Percentiles rank a stretch among this genome's conserved stretches.
These are phyloP conservation scores for Euglossa dilemma DNA, from an alignment of 1,140 invertebrate genomes.

Conservation along the genomic window DNA sequence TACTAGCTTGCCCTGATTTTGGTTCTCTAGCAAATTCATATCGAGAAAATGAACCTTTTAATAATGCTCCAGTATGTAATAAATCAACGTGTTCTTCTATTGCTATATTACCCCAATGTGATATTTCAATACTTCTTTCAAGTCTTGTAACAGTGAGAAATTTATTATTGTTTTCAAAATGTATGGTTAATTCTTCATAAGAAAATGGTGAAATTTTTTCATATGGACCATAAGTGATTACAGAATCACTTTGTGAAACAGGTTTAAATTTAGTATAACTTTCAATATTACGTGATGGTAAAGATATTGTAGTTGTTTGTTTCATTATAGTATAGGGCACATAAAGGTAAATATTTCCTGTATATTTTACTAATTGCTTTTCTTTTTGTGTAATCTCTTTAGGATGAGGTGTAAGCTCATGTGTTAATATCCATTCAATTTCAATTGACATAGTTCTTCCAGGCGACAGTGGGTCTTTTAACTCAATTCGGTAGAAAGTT, in stretches of 20 bases:
- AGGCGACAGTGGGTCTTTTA: conserved; percentile 85
- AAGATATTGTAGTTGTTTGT: conserved; percentile 91
- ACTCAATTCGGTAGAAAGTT: conserved; percentile 85
- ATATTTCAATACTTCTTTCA: conserved; percentile 95
- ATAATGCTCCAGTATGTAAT: conserved; percentile 93
- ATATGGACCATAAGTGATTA: conserved; percentile 94
- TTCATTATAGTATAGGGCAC: conserved; percentile 90
- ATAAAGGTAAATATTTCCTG: conserved; percentile 92
- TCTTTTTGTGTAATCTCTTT: conserved; percentile 94
- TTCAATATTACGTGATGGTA: conserved; percentile 91
- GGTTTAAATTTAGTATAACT: conserved; percentile 94
- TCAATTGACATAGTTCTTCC: conserved; percentile 85
- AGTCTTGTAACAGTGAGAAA: conserved; percentile 95
- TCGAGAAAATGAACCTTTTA: conserved; percentile 97
- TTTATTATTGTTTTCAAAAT: conserved; percentile 98
- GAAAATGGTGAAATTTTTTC: conserved; percentile 86
- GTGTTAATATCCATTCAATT: conserved; percentile 90
- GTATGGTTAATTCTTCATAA: conserved; percentile 88
- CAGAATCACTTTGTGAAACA: conserved; percentile 89
- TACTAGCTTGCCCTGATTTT: conserved; percentile 91
- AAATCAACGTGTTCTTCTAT: conserved; percentile 97
- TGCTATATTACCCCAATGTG: conserved; percentile 99
- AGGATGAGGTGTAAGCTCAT: conserved; percentile 92
- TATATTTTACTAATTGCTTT: conserved; percentile 95
- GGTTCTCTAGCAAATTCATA: conserved; percentile 98